Base-by-base conservation (phyloP, 2,113 vertebrate species). In the Thamnophis sirtalis region DNA sequence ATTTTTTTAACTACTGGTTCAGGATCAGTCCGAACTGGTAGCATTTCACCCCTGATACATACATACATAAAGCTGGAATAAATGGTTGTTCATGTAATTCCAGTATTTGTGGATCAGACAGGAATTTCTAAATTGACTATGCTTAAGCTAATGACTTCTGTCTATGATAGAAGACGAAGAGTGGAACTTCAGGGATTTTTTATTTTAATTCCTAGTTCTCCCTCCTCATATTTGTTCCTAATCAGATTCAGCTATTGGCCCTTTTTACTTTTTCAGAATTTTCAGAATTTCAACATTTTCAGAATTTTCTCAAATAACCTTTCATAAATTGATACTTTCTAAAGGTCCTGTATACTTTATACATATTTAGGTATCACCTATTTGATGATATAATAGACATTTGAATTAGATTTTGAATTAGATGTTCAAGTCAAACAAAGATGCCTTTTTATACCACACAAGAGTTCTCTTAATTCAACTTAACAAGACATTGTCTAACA, bases 401-500 rank as follows among this genome's bases (percentile, higher is more conserved):
- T 73, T 38, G 68, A 73, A 15, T 73, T 80, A 80, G 15, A 80
- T 38, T 80, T 33, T 80, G 33, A 38, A 80, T 73, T 73, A 0
- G n/a, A 86, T 93, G 89, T 91, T 87, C 56, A 68, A 88, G 92
- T 84, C 92, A 88, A 95, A 95, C 92, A 84, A 63, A 48, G 58
- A 68, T 51, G 63, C 56, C 86, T 53, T 90, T 93, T 93, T 80
- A 28, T 50, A 68, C 86, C 53, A 54, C 92, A 51, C 55, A 38
- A 50, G 53, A 86, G 5, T 91, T 93, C 51, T 48, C 50, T 33
- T 38, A 92, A 51, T 4, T 58, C 19, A 92, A 51, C 8, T 58
- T 10, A 92, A 92, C 90, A 89, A 92, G 38, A 80, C 48, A 94
- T 89, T 63, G 95, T 91, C 91, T 94, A 93, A 93, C 94, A 95